A percentile compares a stretch with the other conserved stretches of the same genome.
phyloP scores from a whole-genome alignment of 1,140 invertebrate genomes.

The Lucilia cuprina region DNA sequence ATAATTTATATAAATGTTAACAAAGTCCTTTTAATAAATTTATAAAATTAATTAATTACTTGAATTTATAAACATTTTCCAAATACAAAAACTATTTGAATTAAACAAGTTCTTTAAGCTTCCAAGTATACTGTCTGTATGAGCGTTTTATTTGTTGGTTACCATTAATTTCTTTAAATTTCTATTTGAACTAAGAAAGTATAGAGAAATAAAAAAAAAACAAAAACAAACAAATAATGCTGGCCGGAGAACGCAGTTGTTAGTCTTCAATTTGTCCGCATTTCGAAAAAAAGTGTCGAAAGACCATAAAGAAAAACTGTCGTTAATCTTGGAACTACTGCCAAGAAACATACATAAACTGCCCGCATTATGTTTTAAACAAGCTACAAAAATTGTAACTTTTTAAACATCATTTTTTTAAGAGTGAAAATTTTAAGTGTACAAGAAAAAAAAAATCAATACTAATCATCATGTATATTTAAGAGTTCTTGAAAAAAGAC shows the following conservation, averaged over 20 bases:
- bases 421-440: neutral
- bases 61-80: neutral
- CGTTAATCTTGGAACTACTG: neutral
- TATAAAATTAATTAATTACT: neutral
- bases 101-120: neutral
- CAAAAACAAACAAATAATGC: neutral
- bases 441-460: neutral
- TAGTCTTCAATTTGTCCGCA: constrained; percentile 39
- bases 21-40: neutral
- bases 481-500: neutral
- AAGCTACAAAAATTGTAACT: neutral
- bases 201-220: neutral
- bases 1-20: neutral
- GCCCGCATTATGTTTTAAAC: neutral
- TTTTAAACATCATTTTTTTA: neutral
- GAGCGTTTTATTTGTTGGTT: neutral
- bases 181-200: neutral
- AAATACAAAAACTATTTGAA: neutral
- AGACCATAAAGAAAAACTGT: neutral
- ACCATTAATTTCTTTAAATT: neutral
- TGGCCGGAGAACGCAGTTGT: constrained; percentile 32
- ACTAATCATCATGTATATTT: neutral
- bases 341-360: neutral
- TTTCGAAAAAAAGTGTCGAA: constrained; percentile 21
- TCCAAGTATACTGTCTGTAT: neutral